Conservation (phyloP, 2,113 vertebrate genomes). For the Cebus imitator region DNA sequence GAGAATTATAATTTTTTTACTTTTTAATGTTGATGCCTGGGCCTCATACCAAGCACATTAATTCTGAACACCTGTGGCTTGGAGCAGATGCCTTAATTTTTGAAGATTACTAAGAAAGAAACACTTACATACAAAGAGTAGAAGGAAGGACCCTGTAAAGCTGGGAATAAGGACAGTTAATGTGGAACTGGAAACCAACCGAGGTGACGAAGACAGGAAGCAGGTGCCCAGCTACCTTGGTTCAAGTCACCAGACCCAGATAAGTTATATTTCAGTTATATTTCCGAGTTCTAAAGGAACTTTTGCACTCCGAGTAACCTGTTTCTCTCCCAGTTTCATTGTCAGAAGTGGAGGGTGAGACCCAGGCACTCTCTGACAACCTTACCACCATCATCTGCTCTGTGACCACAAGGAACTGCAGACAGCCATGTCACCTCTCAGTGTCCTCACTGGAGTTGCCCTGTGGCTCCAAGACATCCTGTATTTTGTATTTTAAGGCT, state of each 20-base stretch:
- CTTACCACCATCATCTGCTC: neutral
- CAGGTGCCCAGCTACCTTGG: neutral
- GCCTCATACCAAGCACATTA: neutral
- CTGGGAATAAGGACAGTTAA: too few species aligned
- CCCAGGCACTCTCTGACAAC: neutral
- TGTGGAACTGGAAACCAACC: neutral
- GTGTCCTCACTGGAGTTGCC: neutral
- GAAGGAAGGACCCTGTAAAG: neutral
- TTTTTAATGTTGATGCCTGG: neutral
- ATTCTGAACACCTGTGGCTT: neutral
- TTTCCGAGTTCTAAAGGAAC: neutral
- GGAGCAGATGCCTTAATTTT: neutral
- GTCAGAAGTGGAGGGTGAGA: neutral
- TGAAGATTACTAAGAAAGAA: neutral
- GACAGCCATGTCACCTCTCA: neutral
- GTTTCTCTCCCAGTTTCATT: neutral
- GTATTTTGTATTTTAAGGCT: neutral
- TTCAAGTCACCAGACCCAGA: neutral
- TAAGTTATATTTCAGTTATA: neutral
- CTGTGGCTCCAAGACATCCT: rapidly evolving
- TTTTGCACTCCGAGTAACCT: rapidly evolving
- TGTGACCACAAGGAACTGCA: neutral
- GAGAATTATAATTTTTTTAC: neutral
- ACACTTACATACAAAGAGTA: neutral
- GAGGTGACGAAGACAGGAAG: neutral